Evolutionary conservation across 2,888 invertebrate genomes (phyloP).

Genomic region (Gortyna flavago): DNA sequence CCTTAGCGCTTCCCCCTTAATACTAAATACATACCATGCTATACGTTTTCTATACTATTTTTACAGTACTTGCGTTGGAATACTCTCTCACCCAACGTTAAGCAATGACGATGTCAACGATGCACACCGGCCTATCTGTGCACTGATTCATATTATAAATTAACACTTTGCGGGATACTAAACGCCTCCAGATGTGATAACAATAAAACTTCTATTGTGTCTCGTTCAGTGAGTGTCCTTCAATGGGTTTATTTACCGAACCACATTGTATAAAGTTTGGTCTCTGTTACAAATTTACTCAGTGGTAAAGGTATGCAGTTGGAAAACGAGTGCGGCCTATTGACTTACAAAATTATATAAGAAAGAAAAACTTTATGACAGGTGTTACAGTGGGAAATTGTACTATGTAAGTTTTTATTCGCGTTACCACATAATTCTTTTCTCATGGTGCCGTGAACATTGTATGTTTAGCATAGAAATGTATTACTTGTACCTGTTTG

Average conservation of each 20-base stretch:
- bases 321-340: constrained; percentile 46
- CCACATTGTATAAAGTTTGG: neutral
- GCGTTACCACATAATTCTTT: constrained; percentile 42
- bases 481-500: neutral
- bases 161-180: neutral
- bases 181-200: neutral
- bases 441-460: constrained; percentile 42
- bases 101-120: neutral
- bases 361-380: constrained; percentile 47
- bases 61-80: neutral
- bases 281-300: constrained; percentile 27
- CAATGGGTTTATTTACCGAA: neutral
- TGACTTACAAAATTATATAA: constrained; percentile 62
- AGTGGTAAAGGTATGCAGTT: neutral
- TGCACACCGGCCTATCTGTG: too few species aligned
- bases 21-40: neutral
- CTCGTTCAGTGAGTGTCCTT: neutral
- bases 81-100: neutral
- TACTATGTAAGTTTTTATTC: constrained; percentile 33
- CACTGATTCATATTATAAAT: neutral
- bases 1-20: too few species aligned
- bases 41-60: neutral
- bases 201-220: neutral
- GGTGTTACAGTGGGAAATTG: constrained; percentile 53
- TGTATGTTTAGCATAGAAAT: constrained; percentile 10